Evolutionary conservation across 1,140 invertebrate genomes (phyloP).

Genomic region (Delia radicum): DNA sequence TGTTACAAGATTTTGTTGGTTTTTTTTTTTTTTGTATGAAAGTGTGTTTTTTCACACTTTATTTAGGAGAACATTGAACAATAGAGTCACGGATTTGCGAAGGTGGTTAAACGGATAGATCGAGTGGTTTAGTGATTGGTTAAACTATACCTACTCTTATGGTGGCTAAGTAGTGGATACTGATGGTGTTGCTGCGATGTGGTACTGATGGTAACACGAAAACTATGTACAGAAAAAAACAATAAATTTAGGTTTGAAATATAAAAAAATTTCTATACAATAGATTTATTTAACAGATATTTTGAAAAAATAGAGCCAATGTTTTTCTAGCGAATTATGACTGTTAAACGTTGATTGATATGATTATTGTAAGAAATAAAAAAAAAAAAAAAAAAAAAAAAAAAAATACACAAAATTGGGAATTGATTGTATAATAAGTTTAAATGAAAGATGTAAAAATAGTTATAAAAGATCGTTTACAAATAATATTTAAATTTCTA

Average conservation of each 20-base stretch:
- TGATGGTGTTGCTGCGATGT: background rate
- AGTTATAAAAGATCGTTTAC: too few species aligned
- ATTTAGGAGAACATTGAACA: slow-evolving; percentile 33
- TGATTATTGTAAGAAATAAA: background rate
- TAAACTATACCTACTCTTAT: too few species aligned
- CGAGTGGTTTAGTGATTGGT: too few species aligned
- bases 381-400: too few species aligned
- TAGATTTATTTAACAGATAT: background rate
- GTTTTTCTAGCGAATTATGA: slow-evolving; percentile 29
- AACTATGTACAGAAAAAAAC: background rate
- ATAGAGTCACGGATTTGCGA: slow-evolving; percentile 41
- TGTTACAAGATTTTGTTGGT: background rate
- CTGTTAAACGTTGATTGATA: slow-evolving; percentile 16
- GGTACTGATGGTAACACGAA: background rate
- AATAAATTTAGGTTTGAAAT: background rate
- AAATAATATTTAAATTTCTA: background rate
- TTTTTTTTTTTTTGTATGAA: slow-evolving; percentile 39
- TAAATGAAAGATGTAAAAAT: too few species aligned
- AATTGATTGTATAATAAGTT: too few species aligned
- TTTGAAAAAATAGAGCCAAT: slow-evolving; percentile 11
- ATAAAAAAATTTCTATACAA: background rate
- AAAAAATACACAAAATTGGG: too few species aligned
- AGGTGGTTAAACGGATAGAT: background rate
- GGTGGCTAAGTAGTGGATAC: too few species aligned
- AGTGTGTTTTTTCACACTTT: slow-evolving; percentile 53